phyloP scores from a whole-genome alignment of 2,888 invertebrate species.

The Agrotis puta region DNA sequence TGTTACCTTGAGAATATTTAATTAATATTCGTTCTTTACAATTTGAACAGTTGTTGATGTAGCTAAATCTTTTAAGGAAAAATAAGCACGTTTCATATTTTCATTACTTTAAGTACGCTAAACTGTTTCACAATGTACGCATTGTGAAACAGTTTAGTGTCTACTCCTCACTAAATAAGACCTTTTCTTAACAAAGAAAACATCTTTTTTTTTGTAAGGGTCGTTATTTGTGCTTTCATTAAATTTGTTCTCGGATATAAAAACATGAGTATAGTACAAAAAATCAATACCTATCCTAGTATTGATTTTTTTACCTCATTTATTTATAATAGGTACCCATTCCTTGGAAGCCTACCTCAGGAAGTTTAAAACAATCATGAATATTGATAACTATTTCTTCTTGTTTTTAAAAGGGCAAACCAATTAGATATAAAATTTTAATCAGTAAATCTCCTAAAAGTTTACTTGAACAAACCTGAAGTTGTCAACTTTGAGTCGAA shows the following conservation, averaged over 20 bases:
- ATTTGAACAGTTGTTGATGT: not conserved
- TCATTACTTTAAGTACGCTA: slow-evolving; percentile 3
- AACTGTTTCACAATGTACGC: no score
- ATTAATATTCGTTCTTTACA: slow-evolving; percentile 1
- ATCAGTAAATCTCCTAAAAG: not conserved
- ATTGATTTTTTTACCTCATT: not conserved
- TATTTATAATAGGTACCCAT: no score
- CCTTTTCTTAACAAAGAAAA: not conserved
- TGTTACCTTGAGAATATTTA: not conserved
- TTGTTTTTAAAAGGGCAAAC: not conserved
- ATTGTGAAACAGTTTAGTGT: slow-evolving; percentile 4
- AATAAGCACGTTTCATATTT: slow-evolving; percentile 14
- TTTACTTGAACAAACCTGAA: not conserved
- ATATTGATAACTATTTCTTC: slow-evolving; percentile 18
- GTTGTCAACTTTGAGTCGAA: not conserved
- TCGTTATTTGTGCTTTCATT: slow-evolving; percentile 2
- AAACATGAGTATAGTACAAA: not conserved
- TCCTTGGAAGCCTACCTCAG: not conserved
- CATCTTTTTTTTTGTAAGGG: not conserved
- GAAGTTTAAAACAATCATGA: slow-evolving; percentile 2
- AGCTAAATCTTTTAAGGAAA: not conserved
- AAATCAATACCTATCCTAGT: no score
- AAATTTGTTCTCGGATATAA: not conserved
- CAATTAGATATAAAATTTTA: not conserved
- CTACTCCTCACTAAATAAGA: slow-evolving; percentile 10